These are phyloP conservation scores for Euplagia quadripunctaria DNA, from an alignment of 2,888 invertebrate genomes.

Conservation along the genomic window DNA sequence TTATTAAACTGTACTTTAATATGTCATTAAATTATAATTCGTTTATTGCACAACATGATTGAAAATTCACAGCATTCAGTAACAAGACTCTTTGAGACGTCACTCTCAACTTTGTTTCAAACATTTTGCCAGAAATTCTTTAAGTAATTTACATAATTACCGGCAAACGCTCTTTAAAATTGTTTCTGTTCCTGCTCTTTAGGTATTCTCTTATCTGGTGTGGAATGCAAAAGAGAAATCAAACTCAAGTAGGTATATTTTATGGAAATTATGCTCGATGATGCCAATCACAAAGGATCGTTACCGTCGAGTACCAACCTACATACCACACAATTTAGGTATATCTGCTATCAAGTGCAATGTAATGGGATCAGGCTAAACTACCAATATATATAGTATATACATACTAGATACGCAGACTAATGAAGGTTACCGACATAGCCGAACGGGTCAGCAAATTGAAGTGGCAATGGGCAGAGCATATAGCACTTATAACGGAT, in stretches of 20 bases:
- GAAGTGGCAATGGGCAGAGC: no score
- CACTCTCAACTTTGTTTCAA: constrained; percentile 26
- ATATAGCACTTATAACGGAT: no score
- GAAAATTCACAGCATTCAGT: constrained; percentile 4
- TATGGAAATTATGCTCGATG: neutral
- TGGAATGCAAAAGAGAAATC: constrained; percentile 30
- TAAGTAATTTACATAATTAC: constrained; percentile 36
- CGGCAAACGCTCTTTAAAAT: constrained; percentile 14
- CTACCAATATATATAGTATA: neutral
- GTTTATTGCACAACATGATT: neutral
- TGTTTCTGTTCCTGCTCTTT: neutral
- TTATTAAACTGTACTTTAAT: neutral
- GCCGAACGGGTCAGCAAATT: no score
- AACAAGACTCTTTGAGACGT: constrained; percentile 33
- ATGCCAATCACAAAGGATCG: neutral
- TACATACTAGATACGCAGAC: no score
- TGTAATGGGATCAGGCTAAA: neutral
- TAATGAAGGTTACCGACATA: no score
- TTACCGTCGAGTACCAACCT: neutral
- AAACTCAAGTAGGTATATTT: constrained; percentile 11
- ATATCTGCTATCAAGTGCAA: neutral
- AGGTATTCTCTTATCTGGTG: neutral
- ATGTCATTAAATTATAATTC: neutral
- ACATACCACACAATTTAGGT: neutral
- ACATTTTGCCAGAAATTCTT: constrained; percentile 24